A percentile compares a stretch with the other conserved stretches of the same genome.
Conservation (phyloP, 1,140 invertebrate species). For the Brachionus calyciflorus region DNA sequence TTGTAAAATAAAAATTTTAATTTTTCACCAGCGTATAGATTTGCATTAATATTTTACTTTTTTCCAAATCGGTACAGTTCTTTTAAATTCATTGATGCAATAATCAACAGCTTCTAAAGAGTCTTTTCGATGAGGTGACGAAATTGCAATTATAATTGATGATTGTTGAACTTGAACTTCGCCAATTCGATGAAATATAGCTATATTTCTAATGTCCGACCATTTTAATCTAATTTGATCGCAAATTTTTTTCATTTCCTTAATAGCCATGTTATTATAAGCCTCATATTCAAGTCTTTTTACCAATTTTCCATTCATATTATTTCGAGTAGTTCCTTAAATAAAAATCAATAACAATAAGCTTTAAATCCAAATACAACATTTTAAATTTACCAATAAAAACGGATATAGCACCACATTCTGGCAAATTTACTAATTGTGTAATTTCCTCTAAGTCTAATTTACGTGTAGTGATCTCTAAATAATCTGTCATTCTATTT, state of each 20-base stretch:
- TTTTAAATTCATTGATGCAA: conserved; percentile 81
- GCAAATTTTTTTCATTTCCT: conserved; percentile 77
- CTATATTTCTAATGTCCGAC: conserved; percentile 54
- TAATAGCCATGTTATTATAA: conserved; percentile 83
- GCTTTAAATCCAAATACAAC: background rate
- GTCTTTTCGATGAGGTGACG: conserved; percentile 78
- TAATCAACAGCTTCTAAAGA: conserved; percentile 76
- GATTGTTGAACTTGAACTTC: conserved; percentile 82
- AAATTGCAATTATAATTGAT: conserved; percentile 83
- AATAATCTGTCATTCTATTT: conserved; percentile 61
- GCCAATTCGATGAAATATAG: conserved; percentile 63
- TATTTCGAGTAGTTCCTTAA: conserved; percentile 77
- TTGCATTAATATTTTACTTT: conserved; percentile 65
- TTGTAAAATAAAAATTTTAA: too few species aligned
- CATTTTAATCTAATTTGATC: conserved; percentile 59
- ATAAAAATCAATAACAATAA: background rate
- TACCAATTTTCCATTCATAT: conserved; percentile 81
- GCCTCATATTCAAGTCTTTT: conserved; percentile 83
- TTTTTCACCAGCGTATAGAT: too few species aligned
- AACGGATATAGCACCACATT: conserved; percentile 79
- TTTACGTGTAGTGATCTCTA: conserved; percentile 70
- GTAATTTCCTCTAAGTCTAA: conserved; percentile 71
- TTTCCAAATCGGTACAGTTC: conserved; percentile 90
- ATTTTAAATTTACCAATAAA: conserved; percentile 72
- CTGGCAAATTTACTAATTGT: conserved; percentile 68